Evolutionary conservation across 2,797 vertebrate genomes (phyloP).

Genomic region (Coendou prehensilis): DNA sequence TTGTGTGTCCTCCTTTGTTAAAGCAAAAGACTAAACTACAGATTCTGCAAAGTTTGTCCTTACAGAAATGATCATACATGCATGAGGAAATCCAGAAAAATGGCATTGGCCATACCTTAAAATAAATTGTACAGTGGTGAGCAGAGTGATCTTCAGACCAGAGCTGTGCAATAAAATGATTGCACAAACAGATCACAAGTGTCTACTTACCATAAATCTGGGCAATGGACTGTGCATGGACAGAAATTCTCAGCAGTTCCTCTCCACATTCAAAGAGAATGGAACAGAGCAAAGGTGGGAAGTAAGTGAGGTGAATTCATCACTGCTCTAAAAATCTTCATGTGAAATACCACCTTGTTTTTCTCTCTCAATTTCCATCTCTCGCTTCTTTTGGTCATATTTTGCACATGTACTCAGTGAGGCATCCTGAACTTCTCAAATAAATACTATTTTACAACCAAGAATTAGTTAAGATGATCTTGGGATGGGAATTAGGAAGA

Average conservation of each 20-base stretch:
- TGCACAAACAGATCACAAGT: background rate
- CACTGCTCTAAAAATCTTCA: background rate
- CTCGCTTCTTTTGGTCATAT: background rate
- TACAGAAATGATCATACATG: background rate
- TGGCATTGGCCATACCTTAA: background rate
- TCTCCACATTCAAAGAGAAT: background rate
- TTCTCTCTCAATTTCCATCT: background rate
- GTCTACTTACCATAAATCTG: background rate
- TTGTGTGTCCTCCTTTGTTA: background rate
- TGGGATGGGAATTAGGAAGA: conserved; percentile 1
- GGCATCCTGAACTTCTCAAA: background rate
- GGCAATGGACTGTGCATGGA: background rate
- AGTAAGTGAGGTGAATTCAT: background rate
- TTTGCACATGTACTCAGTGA: background rate
- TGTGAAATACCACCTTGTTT: background rate
- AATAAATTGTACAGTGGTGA: background rate
- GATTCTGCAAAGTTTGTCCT: background rate
- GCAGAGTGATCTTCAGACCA: background rate
- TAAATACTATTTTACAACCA: background rate
- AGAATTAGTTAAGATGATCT: background rate
- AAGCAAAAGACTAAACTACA: background rate
- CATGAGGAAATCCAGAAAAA: background rate
- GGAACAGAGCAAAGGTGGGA: background rate
- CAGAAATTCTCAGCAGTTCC: background rate
- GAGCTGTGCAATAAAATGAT: background rate